Conservation (phyloP, 2,797 vertebrate genomes). For the Characodon lateralis region DNA sequence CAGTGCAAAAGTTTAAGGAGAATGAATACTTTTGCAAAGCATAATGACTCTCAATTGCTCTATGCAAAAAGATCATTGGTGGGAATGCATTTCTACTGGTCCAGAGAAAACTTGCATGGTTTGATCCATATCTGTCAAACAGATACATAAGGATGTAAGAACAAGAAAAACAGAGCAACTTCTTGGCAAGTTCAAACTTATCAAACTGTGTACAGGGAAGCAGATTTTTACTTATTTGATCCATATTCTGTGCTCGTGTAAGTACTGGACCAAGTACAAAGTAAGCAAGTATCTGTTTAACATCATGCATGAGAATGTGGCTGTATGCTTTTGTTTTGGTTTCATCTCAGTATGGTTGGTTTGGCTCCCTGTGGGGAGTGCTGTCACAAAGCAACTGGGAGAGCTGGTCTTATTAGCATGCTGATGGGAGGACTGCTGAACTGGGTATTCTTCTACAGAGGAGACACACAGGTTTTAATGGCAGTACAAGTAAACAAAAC, state of each 20-base stretch:
- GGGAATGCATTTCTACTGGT: conserved; percentile 10
- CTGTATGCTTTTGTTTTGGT: conserved; percentile 4
- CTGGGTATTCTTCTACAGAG: conserved; percentile 58
- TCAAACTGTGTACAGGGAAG: not conserved
- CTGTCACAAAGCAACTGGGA: conserved; percentile 59
- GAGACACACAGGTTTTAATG: conserved; percentile 33
- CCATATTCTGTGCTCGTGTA: conserved; percentile 1
- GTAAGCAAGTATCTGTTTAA: conserved; percentile 9
- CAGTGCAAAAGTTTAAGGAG: not conserved
- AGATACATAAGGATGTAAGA: conserved; percentile 9
- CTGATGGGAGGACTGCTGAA: conserved; percentile 65
- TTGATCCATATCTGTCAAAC: conserved; percentile 25
- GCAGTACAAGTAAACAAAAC: conserved; percentile 22
- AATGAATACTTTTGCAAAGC: conserved; percentile 5
- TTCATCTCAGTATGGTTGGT: conserved; percentile 25
- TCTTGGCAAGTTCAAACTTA: conserved; percentile 14
- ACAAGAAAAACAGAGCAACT: conserved; percentile 1
- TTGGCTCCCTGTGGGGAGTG: conserved; percentile 51
- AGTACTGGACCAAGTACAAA: not conserved
- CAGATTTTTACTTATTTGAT: not conserved
- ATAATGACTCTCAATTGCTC: not conserved
- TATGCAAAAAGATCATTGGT: conserved; percentile 3
- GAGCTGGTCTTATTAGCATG: conserved; percentile 62
- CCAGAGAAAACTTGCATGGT: not conserved
- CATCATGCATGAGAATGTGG: conserved; percentile 10